Evolutionary conservation across 2,888 invertebrate genomes (phyloP), one percentile per base, ranked within the genome.

Genomic region (Idaea biselata): DNA sequence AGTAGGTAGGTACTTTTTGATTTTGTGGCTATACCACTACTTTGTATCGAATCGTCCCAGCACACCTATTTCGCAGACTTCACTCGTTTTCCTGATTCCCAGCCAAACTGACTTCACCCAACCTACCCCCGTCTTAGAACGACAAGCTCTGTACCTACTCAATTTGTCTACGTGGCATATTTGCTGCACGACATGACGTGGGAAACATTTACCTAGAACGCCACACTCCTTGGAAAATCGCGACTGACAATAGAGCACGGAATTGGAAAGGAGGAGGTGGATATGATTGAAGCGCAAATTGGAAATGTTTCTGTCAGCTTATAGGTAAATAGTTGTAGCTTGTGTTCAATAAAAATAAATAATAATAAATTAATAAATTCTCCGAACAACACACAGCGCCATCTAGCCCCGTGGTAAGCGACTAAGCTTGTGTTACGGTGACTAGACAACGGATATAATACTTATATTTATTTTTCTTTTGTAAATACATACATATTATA

Each of bases 191-290:
- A 80, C 84, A 81, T 82, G 81, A 81, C 79, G 77, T 78, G 60
- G 69, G 78, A 81, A 78, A 84, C 85, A 81, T 85, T 83, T 84
- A 79, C 80, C 78, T 80, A 78, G 77, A 80, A 73, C 78, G 79
- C 72, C 74, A 78, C 79, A 76, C 83, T 83, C 79, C 67, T 80
- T 80, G 81, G 74, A 71, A 77, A 84, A 83, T 83, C 83, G 81
- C 79, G 75, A 77, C 77, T 81, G 83, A 83, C 81, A 83, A 77
- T 80, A 76, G 77, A 72, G 74, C 73, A 74, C 71, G 67, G 71
- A 78, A 78, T 82, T 76, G 81, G 14, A 18, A 18, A 73, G 75
- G 70, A 63, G 70, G 79, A 78, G 80, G 73, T 76, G 64, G 72
- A 65, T 68, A 72, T 63, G 44, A 44, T 44, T 44, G 44, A 44